A percentile compares a stretch with the other conserved stretches of the same genome.
Conservation (phyloP, 2,888 invertebrate species). For the Erebia palarica region DNA sequence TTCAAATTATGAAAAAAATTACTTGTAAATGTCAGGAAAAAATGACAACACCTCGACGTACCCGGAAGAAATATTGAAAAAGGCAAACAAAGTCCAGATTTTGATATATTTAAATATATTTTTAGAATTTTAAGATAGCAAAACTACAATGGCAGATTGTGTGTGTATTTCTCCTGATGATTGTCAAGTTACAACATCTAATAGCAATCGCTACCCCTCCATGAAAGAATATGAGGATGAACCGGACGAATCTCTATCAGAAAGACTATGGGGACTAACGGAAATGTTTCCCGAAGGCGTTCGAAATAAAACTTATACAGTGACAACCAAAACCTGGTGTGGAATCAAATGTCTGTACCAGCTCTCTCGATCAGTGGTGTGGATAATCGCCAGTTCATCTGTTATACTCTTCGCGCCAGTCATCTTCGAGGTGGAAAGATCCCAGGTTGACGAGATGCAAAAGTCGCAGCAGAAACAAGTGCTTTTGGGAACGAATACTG, state of each 20-base stretch:
- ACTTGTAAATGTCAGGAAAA: not conserved
- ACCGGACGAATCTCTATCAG: constrained; percentile 92
- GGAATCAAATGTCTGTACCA: constrained; percentile 86
- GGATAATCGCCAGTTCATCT: constrained; percentile 96
- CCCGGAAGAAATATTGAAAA: not conserved
- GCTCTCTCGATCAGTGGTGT: constrained; percentile 91
- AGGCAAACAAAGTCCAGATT: not conserved
- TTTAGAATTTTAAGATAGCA: not conserved
- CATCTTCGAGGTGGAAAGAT: constrained; percentile 96
- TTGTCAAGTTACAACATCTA: constrained; percentile 40
- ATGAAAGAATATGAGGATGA: constrained; percentile 84
- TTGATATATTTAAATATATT: not conserved
- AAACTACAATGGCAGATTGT: constrained; percentile 5
- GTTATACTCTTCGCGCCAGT: constrained; percentile 97
- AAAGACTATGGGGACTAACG: constrained; percentile 94
- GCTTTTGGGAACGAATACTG: constrained; percentile 93
- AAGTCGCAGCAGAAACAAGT: constrained; percentile 97
- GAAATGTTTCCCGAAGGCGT: constrained; percentile 98
- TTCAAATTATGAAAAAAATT: not conserved
- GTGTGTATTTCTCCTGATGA: constrained; percentile 3
- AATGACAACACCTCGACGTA: not conserved
- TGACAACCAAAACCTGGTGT: constrained; percentile 83
- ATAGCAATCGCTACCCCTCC: constrained; percentile 50
- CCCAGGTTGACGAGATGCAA: constrained; percentile 96
- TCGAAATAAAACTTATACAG: constrained; percentile 84